Evolutionary conservation across 2,888 invertebrate species (phyloP), one percentile per base, ranked within the genome.

Genomic region (Dynastes grantii): DNA sequence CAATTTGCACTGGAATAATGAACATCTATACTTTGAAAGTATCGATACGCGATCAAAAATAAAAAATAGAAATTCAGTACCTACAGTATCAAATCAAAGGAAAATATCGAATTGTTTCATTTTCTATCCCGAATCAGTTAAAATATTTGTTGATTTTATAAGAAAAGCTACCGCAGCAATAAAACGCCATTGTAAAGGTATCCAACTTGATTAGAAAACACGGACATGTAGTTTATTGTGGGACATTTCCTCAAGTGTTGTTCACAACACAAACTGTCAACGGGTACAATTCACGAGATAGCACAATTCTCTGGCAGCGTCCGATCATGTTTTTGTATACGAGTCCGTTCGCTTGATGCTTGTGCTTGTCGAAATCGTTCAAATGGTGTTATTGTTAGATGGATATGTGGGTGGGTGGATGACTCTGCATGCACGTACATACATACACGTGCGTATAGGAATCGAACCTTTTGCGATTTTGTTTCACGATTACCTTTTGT

Each of bases 241-340:
- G 22, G 53, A 70, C 70, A 53, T 70, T 70, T 70, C 70, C 70
- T 70, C 70, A 70, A 70, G 53, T 70, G 70, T 29, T 70, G 70
- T 70, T 71, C 70, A 70, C 77, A 70, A 71, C 70, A 77, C 70
- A 77, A 70, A 70, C 77, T 77, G 77, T 77, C 77, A 61, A 40
- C 70, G 70, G 29, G 49, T 49, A 61, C 70, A 77, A 70, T 77
- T 77, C 77, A 77, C 70, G 70, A 53, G 70, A 53, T 70, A 70
- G 53, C 70, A 70, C 70, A 53, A 53, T 64, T 70, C 67, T 27
- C 49, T 45, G 40, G 49, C 67, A 6, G 9, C 5, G 67, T 70
- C 53, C 32, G 51, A 53, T 53, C 27, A 70, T 70, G 55, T 53
- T 70, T 70, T 49, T 70, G 32, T 53, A 53, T 70, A 13, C 70